Base-by-base conservation (phyloP, 2,113 vertebrate species). In the Setophaga coronata region DNA sequence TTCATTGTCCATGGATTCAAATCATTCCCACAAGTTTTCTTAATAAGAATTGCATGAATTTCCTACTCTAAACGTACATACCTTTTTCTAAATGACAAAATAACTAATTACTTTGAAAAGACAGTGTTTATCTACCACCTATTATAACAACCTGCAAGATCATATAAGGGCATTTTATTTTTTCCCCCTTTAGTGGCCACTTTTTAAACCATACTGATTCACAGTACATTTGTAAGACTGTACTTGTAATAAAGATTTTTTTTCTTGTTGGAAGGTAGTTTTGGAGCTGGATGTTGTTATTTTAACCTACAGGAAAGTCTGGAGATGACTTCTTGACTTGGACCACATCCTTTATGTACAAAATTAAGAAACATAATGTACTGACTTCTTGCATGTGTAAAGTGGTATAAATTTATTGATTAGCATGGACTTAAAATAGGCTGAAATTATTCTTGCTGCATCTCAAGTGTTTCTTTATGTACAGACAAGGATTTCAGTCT, bases 401-500 rank as follows among this genome's bases (percentile, higher is more conserved):
- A 96, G 66, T 77, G 19, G 9, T 94, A 64, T 72, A 93, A 83
- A 73, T 87, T 29, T 86, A 72, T 85, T 91, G 58, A 81, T 72
- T 91, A 76, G 18, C 34, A 25, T 29, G 33, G 42, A 61, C 23
- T 93, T 87, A n/a, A 42, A 70, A 72, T 65, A 81, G 94, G 42
- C 36, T 70, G 82, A 70, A 70, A 57, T 92, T 40, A 74, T 88
- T 90, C 31, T 38, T 43, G 14, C 28, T 61, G 53, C 58, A 51
- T 93, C 92, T 97, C 96, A 96, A 95, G 92, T 70, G 34, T 96
- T 94, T 97, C 89, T 97, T 98, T 97, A 95, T 96, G 72, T 94
- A 93, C 90, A 96, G 95, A 91, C 82, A 94, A 95, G 95, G 83
- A 91, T 97, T 97, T 97, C 82, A 83, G 93, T 95, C 95, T 95